Conservation (phyloP, 2,797 vertebrate genomes). For the Alca torda region DNA sequence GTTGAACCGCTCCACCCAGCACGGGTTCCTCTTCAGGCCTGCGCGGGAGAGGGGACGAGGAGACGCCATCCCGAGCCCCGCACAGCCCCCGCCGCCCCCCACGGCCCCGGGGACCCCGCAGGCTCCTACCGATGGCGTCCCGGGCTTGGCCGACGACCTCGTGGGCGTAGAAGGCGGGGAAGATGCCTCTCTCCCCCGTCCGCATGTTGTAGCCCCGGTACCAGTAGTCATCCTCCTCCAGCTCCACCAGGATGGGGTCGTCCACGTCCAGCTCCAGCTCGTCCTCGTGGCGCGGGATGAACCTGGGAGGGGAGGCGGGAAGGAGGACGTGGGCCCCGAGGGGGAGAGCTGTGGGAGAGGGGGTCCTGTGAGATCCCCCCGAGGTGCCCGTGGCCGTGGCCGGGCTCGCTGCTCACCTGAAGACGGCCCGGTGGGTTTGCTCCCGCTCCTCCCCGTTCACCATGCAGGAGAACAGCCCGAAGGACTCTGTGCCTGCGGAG, state of each 20-base stretch:
- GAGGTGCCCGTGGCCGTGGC: fast-evolving
- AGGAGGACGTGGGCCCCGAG: not conserved
- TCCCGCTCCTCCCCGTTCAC: conserved; percentile 94
- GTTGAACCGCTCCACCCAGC: conserved; percentile 92
- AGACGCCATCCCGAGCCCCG: fast-evolving
- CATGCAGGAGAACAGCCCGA: conserved; percentile 94
- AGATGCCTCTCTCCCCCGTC: conserved; percentile 93
- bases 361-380: not conserved
- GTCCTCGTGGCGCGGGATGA: conserved; percentile 94
- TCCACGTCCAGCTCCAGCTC: conserved; percentile 97
- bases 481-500: conserved; percentile 91
- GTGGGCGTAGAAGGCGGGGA: conserved; percentile 96
- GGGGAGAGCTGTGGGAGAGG: not conserved
- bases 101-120: fast-evolving
- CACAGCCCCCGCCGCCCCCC: fast-evolving
- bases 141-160: conserved; percentile 88
- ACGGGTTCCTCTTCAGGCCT: conserved; percentile 91
- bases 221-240: conserved; percentile 98
- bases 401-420: conserved; percentile 81
- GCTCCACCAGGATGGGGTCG: conserved; percentile 92
- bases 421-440: conserved; percentile 95
- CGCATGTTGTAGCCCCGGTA: conserved; percentile 98
- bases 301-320: conserved; percentile 72
- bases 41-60: not conserved
- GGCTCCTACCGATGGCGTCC: conserved; percentile 81